Evolutionary conservation across 2,888 invertebrate genomes (phyloP), one percentile per base, ranked within the genome.

Genomic region (Zaprionus bogoriensis): DNA sequence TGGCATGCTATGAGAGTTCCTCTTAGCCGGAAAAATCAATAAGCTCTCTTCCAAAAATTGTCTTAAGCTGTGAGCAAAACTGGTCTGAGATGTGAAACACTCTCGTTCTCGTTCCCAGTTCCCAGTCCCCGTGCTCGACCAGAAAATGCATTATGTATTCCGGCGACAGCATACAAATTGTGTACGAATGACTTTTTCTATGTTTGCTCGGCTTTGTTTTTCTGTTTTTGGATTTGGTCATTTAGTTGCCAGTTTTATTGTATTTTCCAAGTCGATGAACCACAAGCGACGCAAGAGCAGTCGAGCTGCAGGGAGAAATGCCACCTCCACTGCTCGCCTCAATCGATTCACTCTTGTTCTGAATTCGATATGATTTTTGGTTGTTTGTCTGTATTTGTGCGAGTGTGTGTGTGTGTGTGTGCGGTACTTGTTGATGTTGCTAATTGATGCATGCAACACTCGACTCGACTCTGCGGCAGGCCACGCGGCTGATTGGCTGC

Each of bases 91-190:
- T 45, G 6, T 36, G 20, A 12, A 42, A 51, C 57, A 57, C 57
- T 57, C 57, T 57, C 51, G 20, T 30, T 57, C 51, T n/a, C 9
- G 28, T 30, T 36, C 32, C 25, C 25, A 44, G 44, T 38, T 27
- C 19, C n/a, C n/a, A n/a, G n/a, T n/a, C n/a, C n/a, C n/a, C 60
- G 70, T 77, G 76, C 70, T 50, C 28, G 44, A 45, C 51, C 53
- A 30, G 23, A 48, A 64, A 67, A 72, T 84, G 76, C 87, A 82
- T 82, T 85, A 76, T 67, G 78, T 82, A 87, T 85, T 75, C 71
- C 51, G 59, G 38, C 52, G 75, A 73, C 45, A 68, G 81, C 78
- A 83, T 67, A 69, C 57, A 72, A 74, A 65, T 77, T 59, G 58
- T 53, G 63, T 60, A 66, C 41, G 54, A 66, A 52, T 66, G 72